These are phyloP conservation scores for Poicephalus meyeri DNA, from an alignment of 2,113 vertebrate species.

Conservation along the genomic window DNA sequence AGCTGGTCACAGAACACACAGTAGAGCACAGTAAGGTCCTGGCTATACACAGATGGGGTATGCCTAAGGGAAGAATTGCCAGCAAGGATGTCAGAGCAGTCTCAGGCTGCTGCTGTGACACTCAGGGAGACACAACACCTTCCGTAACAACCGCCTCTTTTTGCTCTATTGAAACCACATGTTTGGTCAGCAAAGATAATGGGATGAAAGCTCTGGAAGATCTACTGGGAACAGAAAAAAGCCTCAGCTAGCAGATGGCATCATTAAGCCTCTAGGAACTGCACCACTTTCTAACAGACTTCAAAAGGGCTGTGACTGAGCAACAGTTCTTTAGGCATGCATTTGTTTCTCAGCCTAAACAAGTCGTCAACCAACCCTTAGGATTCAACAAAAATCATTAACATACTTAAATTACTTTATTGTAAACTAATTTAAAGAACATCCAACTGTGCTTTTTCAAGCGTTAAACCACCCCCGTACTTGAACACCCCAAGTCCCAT, in stretches of 20 bases:
- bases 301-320: not conserved
- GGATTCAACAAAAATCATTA: not conserved
- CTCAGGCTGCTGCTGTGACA: not conserved
- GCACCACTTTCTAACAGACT: not conserved
- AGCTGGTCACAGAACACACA: not conserved
- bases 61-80: not conserved
- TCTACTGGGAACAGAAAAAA: not conserved
- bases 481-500: not conserved
- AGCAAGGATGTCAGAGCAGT: fast-evolving
- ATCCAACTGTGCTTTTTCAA: not conserved
- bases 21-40: not conserved
- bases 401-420: not conserved
- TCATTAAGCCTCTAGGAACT: not conserved
- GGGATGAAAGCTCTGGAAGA: not conserved
- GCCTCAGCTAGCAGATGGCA: not conserved
- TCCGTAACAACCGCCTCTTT: not conserved
- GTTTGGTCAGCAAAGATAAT: not conserved
- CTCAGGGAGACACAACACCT: not conserved
- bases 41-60: not conserved
- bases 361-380: not conserved
- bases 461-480: not conserved
- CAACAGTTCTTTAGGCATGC: not conserved
- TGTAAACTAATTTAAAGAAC: not conserved
- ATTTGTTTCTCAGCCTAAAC: not conserved
- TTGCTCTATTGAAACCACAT: not conserved